Conservation (phyloP, 2,888 invertebrate species). For the Parnassius glacialis region DNA sequence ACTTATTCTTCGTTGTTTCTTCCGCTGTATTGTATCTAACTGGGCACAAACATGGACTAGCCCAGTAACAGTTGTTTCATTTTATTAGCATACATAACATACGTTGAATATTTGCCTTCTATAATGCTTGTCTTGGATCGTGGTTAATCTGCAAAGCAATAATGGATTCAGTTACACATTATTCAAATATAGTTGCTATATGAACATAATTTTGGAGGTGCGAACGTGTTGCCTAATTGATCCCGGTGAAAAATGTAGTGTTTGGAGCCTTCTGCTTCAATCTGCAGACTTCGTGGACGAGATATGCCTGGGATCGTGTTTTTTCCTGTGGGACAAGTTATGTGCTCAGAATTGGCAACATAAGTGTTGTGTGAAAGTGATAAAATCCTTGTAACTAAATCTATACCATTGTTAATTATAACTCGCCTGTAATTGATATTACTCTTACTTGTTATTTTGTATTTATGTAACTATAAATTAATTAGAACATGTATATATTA, state of each 20-base stretch:
- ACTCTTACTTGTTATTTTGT: slow-evolving; percentile 10
- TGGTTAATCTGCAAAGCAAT: slow-evolving; percentile 1
- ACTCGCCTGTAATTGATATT: slow-evolving; percentile 2
- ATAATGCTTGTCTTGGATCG: slow-evolving; percentile 6
- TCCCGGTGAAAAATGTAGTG: slow-evolving; percentile 3
- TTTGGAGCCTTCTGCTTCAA: slow-evolving; percentile 19
- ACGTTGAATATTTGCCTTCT: background rate
- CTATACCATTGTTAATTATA: slow-evolving; percentile 7
- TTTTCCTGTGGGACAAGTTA: slow-evolving; percentile 21
- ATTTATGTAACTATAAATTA: slow-evolving; percentile 22
- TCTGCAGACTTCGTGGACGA: slow-evolving; percentile 18
- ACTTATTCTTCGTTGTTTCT: slow-evolving; percentile 7
- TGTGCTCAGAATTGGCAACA: slow-evolving; percentile 31
- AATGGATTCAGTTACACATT: slow-evolving; percentile 12
- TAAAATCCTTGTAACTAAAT: slow-evolving; percentile 20
- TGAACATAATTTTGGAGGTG: slow-evolving; percentile 11
- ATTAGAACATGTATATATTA: slow-evolving; percentile 50
- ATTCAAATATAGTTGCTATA: slow-evolving; percentile 12
- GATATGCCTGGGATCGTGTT: slow-evolving; percentile 19
- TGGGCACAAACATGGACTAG: slow-evolving; percentile 1
- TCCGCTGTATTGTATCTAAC: slow-evolving; percentile 9
- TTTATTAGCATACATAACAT: slow-evolving; percentile 17
- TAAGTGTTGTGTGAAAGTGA: slow-evolving; percentile 48
- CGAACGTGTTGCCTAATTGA: slow-evolving; percentile 6
- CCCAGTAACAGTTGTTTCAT: slow-evolving; percentile 6